These are phyloP conservation scores for Amphiprion percula DNA, from an alignment of 2,113 vertebrate species.

Conservation along the genomic window DNA sequence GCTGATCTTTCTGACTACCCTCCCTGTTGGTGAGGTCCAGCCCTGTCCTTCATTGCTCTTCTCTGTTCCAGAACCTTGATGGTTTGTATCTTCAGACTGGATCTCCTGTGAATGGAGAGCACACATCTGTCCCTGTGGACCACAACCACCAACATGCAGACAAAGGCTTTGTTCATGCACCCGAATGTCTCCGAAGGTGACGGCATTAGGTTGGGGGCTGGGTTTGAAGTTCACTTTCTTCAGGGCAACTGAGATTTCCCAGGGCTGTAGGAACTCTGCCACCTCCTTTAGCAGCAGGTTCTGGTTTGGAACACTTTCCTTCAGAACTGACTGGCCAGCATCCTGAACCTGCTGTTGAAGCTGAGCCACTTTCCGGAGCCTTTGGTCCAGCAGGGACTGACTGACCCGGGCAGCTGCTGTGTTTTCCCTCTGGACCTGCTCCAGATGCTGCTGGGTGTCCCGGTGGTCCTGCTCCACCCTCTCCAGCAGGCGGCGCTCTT, in stretches of 20 bases:
- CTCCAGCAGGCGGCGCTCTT: slow-evolving; percentile 81
- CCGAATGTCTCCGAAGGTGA: slow-evolving; percentile 82
- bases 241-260: slow-evolving; percentile 80
- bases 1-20: slow-evolving; percentile 76
- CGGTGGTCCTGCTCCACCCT: slow-evolving; percentile 84
- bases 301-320: slow-evolving; percentile 49
- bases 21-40: slow-evolving; percentile 54
- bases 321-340: slow-evolving; percentile 24
- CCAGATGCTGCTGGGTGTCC: slow-evolving; percentile 78
- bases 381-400: slow-evolving; percentile 76
- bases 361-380: slow-evolving; percentile 69
- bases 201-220: slow-evolving; percentile 74
- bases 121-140: slow-evolving; percentile 72
- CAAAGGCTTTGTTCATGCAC: slow-evolving; percentile 76
- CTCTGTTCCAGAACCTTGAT: slow-evolving; percentile 40
- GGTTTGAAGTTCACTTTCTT: slow-evolving; percentile 84
- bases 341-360: slow-evolving; percentile 72
- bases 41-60: slow-evolving; percentile 44
- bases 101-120: slow-evolving; percentile 74
- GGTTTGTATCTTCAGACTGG: slow-evolving; percentile 44
- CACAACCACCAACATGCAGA: slow-evolving; percentile 70
- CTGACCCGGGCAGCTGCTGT: slow-evolving; percentile 72
- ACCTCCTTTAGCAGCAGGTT: slow-evolving; percentile 73
- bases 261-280: slow-evolving; percentile 79
- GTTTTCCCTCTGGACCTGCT: slow-evolving; percentile 81